Evolutionary conservation across 2,888 invertebrate species (phyloP), one percentile per base, ranked within the genome.

Genomic region (Caprella mutica): DNA sequence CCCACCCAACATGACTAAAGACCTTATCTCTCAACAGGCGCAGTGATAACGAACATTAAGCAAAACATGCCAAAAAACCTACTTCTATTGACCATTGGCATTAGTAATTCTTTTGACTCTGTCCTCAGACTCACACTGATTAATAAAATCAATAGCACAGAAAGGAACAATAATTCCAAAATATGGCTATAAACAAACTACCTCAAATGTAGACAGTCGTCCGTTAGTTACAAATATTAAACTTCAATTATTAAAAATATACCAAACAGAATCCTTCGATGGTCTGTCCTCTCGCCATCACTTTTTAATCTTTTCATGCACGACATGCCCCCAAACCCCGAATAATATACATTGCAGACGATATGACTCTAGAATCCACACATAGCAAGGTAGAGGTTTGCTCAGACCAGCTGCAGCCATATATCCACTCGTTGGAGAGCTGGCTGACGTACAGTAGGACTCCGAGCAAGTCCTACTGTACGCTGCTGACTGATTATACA

Each of bases 61-160:
- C 66, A 21, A 67, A 69, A 14, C 66, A 68, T 33, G 53, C 56
- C 3, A 65, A 65, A 26, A 33, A 24, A 23, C 46, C 55, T 8
- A 3, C 68, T 66, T 6, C 65, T 69, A 19, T 58, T 69, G 1
- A 59, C 70, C 6, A 57, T 72, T 0, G 70, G 72, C 50, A 59
- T 70, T 2, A 66, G 67, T 40, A 68, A 69, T 55, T 70, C 70
- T 0, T 71, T 72, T 56, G 68, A 71, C 59, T 65, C 66, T 14
- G 69, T 72, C 3, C 66, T 70, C 0, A 23, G 68, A 6, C 59
- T 53, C 48, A 71, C 69, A 62, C 56, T 70, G 14, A 65, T 66
- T 2, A 48, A 62, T 46, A 23, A 39, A 23, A 51, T 65, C n/a
- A n/a, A n/a, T n/a, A n/a, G n/a, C n/a, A n/a, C n/a, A n/a, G n/a